These are phyloP conservation scores for Pygmarrhopalites habei DNA, from an alignment of 1,140 invertebrate genomes.

Conservation along the genomic window DNA sequence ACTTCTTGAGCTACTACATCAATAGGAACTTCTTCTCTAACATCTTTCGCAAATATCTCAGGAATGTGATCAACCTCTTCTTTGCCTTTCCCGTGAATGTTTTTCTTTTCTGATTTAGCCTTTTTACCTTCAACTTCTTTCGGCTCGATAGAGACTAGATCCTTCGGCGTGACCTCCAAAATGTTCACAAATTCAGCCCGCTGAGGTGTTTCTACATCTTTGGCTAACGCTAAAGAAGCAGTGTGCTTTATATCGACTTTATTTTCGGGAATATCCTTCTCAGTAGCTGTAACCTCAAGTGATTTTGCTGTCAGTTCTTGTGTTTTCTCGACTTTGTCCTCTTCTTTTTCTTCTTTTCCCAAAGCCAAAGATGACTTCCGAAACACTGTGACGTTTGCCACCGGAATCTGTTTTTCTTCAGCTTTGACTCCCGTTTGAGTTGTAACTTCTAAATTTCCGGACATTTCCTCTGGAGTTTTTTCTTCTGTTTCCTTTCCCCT, in stretches of 20 bases:
- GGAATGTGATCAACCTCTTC: too few species aligned
- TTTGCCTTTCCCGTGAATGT: too few species aligned
- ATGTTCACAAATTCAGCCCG: too few species aligned
- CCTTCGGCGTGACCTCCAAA: too few species aligned
- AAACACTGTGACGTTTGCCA: neutral
- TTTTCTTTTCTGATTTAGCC: too few species aligned
- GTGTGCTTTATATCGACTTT: too few species aligned
- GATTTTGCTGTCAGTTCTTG: neutral
- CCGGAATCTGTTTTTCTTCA: neutral
- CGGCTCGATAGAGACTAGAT: too few species aligned
- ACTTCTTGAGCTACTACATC: neutral
- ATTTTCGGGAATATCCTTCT: neutral
- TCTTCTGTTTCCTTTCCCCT: slow-evolving; percentile 11
- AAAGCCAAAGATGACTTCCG: neutral
- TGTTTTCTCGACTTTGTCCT: neutral
- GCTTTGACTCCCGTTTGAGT: neutral
- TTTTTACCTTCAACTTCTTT: too few species aligned
- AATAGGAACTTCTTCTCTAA: neutral
- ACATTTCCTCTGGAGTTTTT: neutral
- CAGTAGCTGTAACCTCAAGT: neutral
- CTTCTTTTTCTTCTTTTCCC: neutral
- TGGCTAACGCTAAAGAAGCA: too few species aligned
- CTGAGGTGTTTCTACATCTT: too few species aligned
- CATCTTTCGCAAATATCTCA: neutral
- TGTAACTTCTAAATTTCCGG: neutral